These are phyloP conservation scores for Myotis pilosus DNA, from an alignment of 2,797 vertebrate species.

Conservation along the genomic window DNA sequence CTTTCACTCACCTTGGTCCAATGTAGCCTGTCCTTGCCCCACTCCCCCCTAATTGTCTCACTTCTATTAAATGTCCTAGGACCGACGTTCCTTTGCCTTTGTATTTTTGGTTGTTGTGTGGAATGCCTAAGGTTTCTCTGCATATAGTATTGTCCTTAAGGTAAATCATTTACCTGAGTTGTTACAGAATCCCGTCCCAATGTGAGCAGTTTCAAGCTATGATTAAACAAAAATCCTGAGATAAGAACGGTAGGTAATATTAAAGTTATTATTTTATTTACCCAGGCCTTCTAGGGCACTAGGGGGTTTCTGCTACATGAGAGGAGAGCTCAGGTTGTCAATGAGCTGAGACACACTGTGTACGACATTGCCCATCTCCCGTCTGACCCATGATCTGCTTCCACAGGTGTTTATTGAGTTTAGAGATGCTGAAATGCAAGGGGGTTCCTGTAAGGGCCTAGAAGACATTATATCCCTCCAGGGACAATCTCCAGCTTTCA, in stretches of 20 bases:
- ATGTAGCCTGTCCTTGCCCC: background rate
- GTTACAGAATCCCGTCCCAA: background rate
- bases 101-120: background rate
- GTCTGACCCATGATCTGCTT: background rate
- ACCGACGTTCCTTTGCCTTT: background rate
- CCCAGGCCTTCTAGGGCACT: background rate
- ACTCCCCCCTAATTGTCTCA: background rate
- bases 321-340: background rate
- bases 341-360: background rate
- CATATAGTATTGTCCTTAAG: background rate
- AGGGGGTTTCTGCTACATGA: background rate
- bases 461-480: background rate
- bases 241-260: background rate
- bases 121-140: background rate
- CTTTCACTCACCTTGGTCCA: background rate
- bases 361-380: background rate
- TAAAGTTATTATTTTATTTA: background rate
- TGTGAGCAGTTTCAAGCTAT: background rate
- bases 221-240: background rate
- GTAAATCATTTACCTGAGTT: background rate
- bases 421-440: background rate
- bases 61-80: background rate
- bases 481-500: background rate
- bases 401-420: background rate
- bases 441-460: background rate